Evolutionary conservation across 92 coral and sea anemone genomes (phyloP), one percentile per base, ranked within the genome.

Genomic region (Epizoanthus stellaris): DNA sequence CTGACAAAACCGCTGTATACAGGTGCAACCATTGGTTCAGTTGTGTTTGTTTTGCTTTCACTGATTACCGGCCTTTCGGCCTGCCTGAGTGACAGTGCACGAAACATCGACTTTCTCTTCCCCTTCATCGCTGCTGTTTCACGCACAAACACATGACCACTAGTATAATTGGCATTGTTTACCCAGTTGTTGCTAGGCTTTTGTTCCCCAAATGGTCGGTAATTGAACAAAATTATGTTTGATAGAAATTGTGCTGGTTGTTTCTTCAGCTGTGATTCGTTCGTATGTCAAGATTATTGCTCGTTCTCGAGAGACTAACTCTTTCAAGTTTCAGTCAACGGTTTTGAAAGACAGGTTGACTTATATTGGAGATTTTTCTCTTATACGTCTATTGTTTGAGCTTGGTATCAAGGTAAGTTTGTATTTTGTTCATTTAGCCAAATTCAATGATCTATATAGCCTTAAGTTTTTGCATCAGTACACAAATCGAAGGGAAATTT

Each of bases 201-300:
- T 94, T 94, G 98, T 94, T 92, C 89, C 86, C 70, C 95, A 90
- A 94, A 94, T 94, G 95, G 95, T 85, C 95, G 91, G 95, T 94
- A 94, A 94, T 94, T 94, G 98, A 94, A 90, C 98, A 86, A 94
- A 94, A 94, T 92, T 88, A 92, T 94, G 93, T 92, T 83, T 85
- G 87, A 82, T 84, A 89, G 95, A 92, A 94, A 91, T 88, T 89
- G 87, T 81, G 89, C 88, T 88, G 82, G 91, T 88, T 94, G 98
- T 92, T 94, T 89, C 91, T 77, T 92, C 98, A 94, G 98, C 98
- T 94, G 98, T 91, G 43, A 70, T 23, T 45, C 54, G 72, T 79
- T 58, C 66, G 73, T 79, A 59, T 79, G 83, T 79, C 83, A 79
- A 61, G 64, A 79, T 79, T 79, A 79, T 79, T 79, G 83, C 62